Evolutionary conservation across 2,888 invertebrate species (phyloP), one percentile per base, ranked within the genome.

Genomic region (Andrena praecox): DNA sequence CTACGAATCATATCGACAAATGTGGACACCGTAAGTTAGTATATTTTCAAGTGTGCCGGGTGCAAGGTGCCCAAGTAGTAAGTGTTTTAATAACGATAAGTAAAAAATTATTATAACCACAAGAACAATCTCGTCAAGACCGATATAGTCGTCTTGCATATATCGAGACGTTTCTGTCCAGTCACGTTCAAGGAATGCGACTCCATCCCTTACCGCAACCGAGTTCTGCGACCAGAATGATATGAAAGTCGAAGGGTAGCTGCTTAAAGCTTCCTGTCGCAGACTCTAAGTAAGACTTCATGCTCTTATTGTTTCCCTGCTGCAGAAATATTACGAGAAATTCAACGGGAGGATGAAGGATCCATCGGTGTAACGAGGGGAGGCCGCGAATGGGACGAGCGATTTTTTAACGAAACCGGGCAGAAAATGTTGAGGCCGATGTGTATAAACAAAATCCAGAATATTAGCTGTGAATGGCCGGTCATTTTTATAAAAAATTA

Each of bases 1-100:
- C 96, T 89, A 97, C 97, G 91, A 97, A 98, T 95, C 97, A 97
- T 93, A 95, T 97, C 90, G 97, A 98, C 94, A 97, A 97, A 94
- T 98, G 98, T 94, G 98, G 97, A 90, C 96, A 96, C 95, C 96
- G 98, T 97, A 94, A 96, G 96, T 95, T 71, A 67, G 63, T 74
- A 79, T 69, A 48, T 70, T 82, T 69, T 63, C 59, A 29, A 59
- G 20, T 0, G 80, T 12, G 56, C 67, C 66, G 24, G 12, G 3
- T 10, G 7, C 64, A 8, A 56, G 42, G 24, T 10, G 10, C 31
- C 2, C 52, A 42, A 4, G 12, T 42, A n/a, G 56, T 48, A 33
- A 64, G 63, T 64, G 54, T 50, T 7, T 7, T 27, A n/a, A 48
- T 29, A 29, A n/a, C 20, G 24, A 20, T 3, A 10, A 12, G 16